Percentiles rank a stretch among this genome's conserved stretches.
phyloP scores from a whole-genome alignment of 2,888 invertebrate genomes.

The Pseudoips prasinana region DNA sequence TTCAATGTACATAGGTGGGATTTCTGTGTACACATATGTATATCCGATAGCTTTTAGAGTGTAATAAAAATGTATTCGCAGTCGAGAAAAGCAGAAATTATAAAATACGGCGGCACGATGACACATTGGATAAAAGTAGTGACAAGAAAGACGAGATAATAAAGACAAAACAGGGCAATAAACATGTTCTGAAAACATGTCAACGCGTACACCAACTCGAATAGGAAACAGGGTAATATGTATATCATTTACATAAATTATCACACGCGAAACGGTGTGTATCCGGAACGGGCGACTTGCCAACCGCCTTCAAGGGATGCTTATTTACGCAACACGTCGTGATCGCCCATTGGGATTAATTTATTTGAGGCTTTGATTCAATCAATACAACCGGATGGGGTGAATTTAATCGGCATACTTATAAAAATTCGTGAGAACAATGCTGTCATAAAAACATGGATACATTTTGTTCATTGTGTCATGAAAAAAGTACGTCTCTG shows the following conservation, averaged over 20 bases:
- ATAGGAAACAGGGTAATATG: conserved; percentile 70
- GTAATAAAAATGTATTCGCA: conserved; percentile 48
- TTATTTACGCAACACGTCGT: conserved; percentile 64
- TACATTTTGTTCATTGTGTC: conserved; percentile 27
- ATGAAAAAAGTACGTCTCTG: conserved; percentile 38
- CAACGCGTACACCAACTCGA: conserved; percentile 53
- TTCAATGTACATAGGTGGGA: conserved; percentile 40
- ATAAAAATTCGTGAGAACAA: conserved; percentile 20
- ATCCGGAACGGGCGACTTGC: conserved; percentile 41
- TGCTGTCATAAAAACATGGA: conserved; percentile 15
- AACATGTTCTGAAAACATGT: conserved; percentile 67
- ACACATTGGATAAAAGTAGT: conserved; percentile 48
- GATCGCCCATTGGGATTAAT: conserved; percentile 61
- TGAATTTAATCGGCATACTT: conserved; percentile 26
- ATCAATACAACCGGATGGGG: conserved; percentile 21
- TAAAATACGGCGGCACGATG: conserved; percentile 44
- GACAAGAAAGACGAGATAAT: conserved; percentile 61
- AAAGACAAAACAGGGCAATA: conserved; percentile 70
- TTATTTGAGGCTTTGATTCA: conserved; percentile 52
- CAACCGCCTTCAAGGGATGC: conserved; percentile 44
- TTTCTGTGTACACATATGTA: conserved; percentile 33
- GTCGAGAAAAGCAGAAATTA: conserved; percentile 49
- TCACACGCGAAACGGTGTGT: conserved; percentile 58
- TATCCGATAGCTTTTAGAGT: conserved; percentile 50
- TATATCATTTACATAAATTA: conserved; percentile 79